phyloP scores from a whole-genome alignment of 2,888 invertebrate genomes.

The Tribolium freemani region DNA sequence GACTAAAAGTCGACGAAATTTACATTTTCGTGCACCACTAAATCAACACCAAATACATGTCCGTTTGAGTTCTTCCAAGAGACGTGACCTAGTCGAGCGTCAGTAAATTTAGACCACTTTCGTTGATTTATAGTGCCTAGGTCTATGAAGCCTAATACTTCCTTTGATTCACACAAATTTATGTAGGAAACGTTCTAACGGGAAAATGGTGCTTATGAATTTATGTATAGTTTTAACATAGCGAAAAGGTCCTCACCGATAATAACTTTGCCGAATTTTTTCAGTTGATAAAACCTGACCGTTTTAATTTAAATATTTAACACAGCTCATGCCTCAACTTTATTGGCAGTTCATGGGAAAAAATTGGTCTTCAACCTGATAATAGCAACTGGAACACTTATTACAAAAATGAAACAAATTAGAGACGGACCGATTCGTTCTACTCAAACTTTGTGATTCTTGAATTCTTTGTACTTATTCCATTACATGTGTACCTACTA shows the following conservation, averaged over 20 bases:
- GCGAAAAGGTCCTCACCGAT: neutral
- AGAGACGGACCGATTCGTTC: neutral
- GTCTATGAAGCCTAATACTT: constrained; percentile 20
- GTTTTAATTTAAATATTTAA: no score
- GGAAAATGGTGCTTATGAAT: constrained; percentile 41
- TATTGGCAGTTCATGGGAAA: no score
- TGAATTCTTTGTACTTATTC: constrained; percentile 35
- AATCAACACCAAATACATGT: constrained; percentile 39
- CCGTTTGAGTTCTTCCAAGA: constrained; percentile 40
- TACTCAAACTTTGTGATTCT: constrained; percentile 35
- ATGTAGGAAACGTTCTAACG: constrained; percentile 4
- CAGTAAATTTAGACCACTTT: neutral
- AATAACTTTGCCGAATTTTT: neutral
- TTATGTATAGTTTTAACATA: constrained; percentile 21
- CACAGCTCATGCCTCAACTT: no score
- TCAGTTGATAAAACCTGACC: no score
- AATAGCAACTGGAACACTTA: no score
- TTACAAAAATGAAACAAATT: no score
- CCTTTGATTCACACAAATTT: constrained; percentile 11
- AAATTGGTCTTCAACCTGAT: no score
- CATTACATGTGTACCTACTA: constrained; percentile 35
- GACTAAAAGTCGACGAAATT: constrained; percentile 10
- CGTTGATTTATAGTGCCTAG: constrained; percentile 22
- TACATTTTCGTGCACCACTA: constrained; percentile 26
- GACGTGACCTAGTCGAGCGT: constrained; percentile 5